Conservation (phyloP, 2,888 invertebrate species). For the Eubasilissa splendida region DNA sequence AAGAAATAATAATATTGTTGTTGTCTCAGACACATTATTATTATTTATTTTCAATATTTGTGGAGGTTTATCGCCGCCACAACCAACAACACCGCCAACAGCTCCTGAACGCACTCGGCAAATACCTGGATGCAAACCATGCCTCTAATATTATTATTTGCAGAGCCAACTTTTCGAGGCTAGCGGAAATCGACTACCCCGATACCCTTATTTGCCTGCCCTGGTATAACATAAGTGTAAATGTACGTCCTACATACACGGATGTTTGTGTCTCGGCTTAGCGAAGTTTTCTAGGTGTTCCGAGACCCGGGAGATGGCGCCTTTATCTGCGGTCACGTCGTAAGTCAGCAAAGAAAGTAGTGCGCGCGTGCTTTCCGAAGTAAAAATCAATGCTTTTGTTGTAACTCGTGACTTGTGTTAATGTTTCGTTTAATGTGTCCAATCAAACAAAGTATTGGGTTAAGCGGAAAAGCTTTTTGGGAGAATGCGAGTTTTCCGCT, state of each 20-base stretch:
- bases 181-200: too few relatives aligned
- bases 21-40: too few relatives aligned
- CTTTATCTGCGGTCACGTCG: slow-evolving; percentile 29
- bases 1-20: too few relatives aligned
- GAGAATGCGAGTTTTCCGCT: slow-evolving; percentile 11
- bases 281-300: slow-evolving; percentile 22
- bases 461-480: not conserved
- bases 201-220: too few relatives aligned
- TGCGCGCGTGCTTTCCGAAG: slow-evolving; percentile 2
- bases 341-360: slow-evolving; percentile 20
- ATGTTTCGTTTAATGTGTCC: slow-evolving; percentile 28
- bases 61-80: too few relatives aligned
- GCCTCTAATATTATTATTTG: too few relatives aligned
- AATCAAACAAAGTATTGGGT: slow-evolving; percentile 36
- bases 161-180: too few relatives aligned
- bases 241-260: not conserved
- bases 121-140: too few relatives aligned
- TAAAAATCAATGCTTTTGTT: slow-evolving; percentile 39
- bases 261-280: slow-evolving; percentile 17
- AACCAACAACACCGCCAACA: too few relatives aligned
- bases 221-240: too few relatives aligned
- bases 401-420: slow-evolving; percentile 37
- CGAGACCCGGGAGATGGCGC: slow-evolving; percentile 7
- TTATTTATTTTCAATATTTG: too few relatives aligned
- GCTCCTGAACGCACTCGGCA: too few relatives aligned